These are phyloP conservation scores for Aldrovandia affinis DNA, from an alignment of 2,797 vertebrate species.

Conservation along the genomic window DNA sequence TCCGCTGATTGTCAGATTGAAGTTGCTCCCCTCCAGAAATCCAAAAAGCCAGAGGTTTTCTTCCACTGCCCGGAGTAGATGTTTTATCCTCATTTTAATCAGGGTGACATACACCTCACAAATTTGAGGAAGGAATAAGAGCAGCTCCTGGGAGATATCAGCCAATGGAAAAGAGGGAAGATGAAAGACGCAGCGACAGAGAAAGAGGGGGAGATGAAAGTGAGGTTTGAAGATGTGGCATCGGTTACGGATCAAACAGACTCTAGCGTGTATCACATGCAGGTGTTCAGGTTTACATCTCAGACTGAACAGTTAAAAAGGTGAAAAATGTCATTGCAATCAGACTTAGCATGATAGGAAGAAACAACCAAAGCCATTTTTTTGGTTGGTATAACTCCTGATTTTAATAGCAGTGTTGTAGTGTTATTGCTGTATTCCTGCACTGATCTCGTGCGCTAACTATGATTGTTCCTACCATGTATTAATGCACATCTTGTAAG, in stretches of 20 bases:
- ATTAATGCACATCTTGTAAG: too few species aligned
- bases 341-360: background rate
- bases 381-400: background rate
- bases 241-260: conserved; percentile 30
- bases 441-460: too few species aligned
- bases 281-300: conserved; percentile 38
- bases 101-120: conserved; percentile 4
- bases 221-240: conserved; percentile 14
- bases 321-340: conserved; percentile 8
- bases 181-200: conserved; percentile 20
- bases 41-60: background rate
- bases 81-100: background rate
- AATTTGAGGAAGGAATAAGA: conserved; percentile 17
- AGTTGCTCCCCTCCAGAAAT: background rate
- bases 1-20: background rate
- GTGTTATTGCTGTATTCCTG: background rate
- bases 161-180: background rate
- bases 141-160: background rate
- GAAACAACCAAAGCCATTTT: conserved; percentile 9
- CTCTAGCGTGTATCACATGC: conserved; percentile 31
- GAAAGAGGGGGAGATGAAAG: conserved; percentile 27
- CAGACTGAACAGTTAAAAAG: conserved; percentile 16
- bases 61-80: background rate
- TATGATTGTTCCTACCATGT: too few species aligned
- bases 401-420: conserved; percentile 1